A percentile compares a stretch with the other conserved stretches of the same genome.
These are phyloP conservation scores for Arenicola marina DNA, from an alignment of 2,888 invertebrate species.

Conservation along the genomic window DNA sequence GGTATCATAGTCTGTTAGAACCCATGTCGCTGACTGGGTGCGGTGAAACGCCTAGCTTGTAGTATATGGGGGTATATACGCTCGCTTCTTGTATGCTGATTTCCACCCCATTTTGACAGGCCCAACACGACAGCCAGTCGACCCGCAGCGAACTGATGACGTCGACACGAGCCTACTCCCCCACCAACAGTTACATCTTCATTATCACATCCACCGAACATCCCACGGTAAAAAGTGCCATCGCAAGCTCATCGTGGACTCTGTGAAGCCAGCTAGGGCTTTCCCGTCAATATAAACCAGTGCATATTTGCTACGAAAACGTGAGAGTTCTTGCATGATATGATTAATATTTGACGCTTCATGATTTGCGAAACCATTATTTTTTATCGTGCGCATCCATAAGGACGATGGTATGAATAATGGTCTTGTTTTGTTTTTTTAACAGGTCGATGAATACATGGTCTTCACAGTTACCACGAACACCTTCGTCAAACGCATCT, in stretches of 20 bases:
- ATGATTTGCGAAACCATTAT: no score
- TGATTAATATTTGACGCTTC: not conserved
- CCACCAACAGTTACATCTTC: conserved; percentile 80
- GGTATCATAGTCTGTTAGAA: no score
- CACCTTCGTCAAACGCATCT: conserved; percentile 85
- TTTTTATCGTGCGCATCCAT: no score
- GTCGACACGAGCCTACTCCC: conserved; percentile 72
- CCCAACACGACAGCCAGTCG: no score
- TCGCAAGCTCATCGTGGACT: no score
- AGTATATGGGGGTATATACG: no score
- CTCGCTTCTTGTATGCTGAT: no score
- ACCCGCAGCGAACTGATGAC: no score
- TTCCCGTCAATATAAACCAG: not conserved
- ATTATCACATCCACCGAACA: conserved; percentile 79
- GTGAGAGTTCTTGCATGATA: not conserved
- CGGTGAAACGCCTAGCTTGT: no score
- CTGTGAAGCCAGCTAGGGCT: not conserved
- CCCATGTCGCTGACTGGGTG: no score
- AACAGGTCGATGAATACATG: conserved; percentile 87
- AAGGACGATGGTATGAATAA: not conserved
- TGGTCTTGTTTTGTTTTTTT: not conserved
- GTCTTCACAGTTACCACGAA: conserved; percentile 92
- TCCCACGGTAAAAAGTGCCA: conserved; percentile 63
- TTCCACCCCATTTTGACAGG: no score
- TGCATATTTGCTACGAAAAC: not conserved